Conservation (phyloP, 2,888 invertebrate species). For the Lepas anatifera region DNA sequence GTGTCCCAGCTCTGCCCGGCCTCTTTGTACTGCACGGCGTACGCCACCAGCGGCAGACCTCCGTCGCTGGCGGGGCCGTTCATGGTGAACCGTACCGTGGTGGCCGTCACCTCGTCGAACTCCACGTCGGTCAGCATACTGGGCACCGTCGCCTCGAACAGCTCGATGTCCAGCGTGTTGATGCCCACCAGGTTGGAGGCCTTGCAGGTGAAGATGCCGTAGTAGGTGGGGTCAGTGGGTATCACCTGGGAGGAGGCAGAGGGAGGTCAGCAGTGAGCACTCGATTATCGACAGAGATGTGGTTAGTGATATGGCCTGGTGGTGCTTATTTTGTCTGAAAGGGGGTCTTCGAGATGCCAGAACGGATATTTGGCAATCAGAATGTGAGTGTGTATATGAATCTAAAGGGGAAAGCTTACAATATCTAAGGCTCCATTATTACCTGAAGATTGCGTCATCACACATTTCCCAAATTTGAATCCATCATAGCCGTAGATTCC, state of each 20-base stretch:
- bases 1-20: conserved; percentile 53
- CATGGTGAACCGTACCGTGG: conserved; percentile 63
- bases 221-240: conserved; percentile 52
- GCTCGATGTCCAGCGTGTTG: conserved; percentile 50
- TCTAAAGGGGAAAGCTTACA: too few relatives aligned
- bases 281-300: too few relatives aligned
- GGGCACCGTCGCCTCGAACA: conserved; percentile 62
- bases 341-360: too few relatives aligned
- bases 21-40: conserved; percentile 61
- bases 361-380: too few relatives aligned
- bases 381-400: too few relatives aligned
- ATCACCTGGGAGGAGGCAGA: conserved; percentile 39
- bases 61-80: conserved; percentile 58
- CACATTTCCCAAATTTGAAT: too few relatives aligned
- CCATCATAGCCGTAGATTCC: too few relatives aligned
- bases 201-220: conserved; percentile 61
- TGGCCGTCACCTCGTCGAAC: conserved; percentile 23
- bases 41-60: conserved; percentile 61
- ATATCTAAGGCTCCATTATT: too few relatives aligned
- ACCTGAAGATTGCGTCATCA: too few relatives aligned
- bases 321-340: too few relatives aligned
- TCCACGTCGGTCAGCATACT: conserved; percentile 48
- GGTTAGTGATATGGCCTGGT: too few relatives aligned
- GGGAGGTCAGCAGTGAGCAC: neutral
- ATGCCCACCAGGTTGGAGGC: conserved; percentile 65